Evolutionary conservation across 2,797 vertebrate genomes (phyloP), one percentile per base, ranked within the genome.

Genomic region (Sebastiscus tertius): DNA sequence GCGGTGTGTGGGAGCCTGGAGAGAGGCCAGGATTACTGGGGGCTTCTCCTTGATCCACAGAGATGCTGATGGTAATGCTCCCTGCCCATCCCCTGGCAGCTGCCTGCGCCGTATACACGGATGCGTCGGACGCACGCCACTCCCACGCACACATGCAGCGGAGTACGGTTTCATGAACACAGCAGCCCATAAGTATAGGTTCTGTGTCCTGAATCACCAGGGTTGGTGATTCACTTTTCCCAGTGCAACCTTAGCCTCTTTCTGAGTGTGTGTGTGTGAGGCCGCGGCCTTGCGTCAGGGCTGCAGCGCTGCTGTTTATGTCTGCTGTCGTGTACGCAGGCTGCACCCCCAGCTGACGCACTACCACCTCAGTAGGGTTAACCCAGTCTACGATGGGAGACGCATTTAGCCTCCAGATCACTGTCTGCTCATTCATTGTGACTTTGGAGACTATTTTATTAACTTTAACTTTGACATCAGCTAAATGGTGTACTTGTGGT

Each of bases 121-220:
- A 87, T 80, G 82, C 82, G 77, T 83, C 74, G 42, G 77, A 70
- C 54, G 26, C 80, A 91, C 18, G 71, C 79, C 84, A 74, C 87
- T 82, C 92, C 88, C 88, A 88, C 71, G 29, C 88, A 85, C 88
- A 73, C 84, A 87, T 80, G 81, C 79, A 77, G 77, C 18, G 16
- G 88, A 88, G 92, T 84, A 81, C 67, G 75, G 89, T 93, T 91
- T 93, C 93, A 90, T 60, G 83, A 88, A 82, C 87, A 54, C 88
- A 90, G 91, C 83, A 93, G 91, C 89, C 86, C 90, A 84, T 95
- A 96, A 95, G 93, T 96, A 95, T 93, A 95, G 91, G 93, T 87
- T 94, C 65, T 83, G 75, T 81, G 81, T 90, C 90, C 89, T 93
- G 92, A 93, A 87, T 91, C 86, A 88, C 66, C 65, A 1, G 69